Conservation (phyloP, 2,888 invertebrate genomes). For the Steinernema carpocapsae region DNA sequence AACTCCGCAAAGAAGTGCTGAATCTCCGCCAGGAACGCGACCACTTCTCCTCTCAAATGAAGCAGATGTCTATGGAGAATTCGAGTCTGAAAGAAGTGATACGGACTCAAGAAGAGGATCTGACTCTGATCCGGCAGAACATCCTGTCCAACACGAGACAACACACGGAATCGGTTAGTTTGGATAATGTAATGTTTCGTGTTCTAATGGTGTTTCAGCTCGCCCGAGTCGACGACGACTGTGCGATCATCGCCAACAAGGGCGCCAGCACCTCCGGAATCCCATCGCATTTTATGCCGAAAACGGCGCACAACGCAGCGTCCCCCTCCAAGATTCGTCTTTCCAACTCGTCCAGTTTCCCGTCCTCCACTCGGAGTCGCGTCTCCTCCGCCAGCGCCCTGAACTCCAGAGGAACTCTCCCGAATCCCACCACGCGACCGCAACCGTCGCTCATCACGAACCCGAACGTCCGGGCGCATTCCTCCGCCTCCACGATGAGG, state of each 20-base stretch:
- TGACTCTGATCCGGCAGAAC: conserved; percentile 10
- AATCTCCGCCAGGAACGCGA: conserved; percentile 5
- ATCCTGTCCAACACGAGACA: conserved; percentile 13
- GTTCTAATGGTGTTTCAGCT: background rate
- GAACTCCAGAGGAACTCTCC: background rate
- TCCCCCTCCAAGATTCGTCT: background rate
- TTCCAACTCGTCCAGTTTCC: conserved; percentile 22
- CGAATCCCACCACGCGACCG: background rate
- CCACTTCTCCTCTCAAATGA: background rate
- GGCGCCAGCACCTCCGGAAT: conserved; percentile 27
- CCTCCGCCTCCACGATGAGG: background rate
- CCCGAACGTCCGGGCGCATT: conserved; percentile 18
- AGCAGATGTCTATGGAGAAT: conserved; percentile 21
- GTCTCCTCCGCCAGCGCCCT: background rate
- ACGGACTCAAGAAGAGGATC: conserved; percentile 18
- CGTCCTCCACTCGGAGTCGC: conserved; percentile 6
- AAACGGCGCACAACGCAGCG: background rate
- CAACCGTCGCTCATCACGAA: background rate
- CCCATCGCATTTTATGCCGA: conserved; percentile 23
- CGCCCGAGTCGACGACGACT: conserved; percentile 5
- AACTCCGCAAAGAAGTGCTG: conserved; percentile 15
- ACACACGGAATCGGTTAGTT: conserved; percentile 16
- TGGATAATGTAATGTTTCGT: background rate
- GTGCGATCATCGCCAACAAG: conserved; percentile 19
- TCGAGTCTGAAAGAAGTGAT: conserved; percentile 15